Base-by-base conservation (phyloP, 1,140 invertebrate species). In the Megalopta genalis region DNA sequence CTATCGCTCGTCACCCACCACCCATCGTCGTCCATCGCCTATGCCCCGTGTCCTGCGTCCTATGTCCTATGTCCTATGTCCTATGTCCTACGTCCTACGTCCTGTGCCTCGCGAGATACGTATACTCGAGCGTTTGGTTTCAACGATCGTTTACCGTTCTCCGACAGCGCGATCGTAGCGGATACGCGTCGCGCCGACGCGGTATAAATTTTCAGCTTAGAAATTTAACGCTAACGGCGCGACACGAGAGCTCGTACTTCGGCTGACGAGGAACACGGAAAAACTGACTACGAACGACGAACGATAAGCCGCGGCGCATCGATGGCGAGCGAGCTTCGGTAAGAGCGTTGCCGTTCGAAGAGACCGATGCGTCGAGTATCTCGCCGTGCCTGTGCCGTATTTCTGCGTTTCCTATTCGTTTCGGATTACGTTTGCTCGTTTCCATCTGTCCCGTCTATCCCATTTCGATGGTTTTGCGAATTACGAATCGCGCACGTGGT, bases 161-260 rank as follows among this genome's bases (percentile, higher is more conserved):
- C 7, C 9, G 7, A 6, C 39, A 6, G 0, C 39, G 39, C 42
- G 42, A 46, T 46, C 42, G 10, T 14, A 14, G 3, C 10, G 42
- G 42, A 46, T 46, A 54, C 49, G 23, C 23, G 60, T 8, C 32
- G 62, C 62, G 62, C 1, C 27, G 23, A 14, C 32, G 49, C 8
- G 21, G 80, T 70, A 37, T 64, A 73, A 10, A 68, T 78, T 78
- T 79, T 82, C 64, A 78, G 68, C 63, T 67, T 70, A 52, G 59
- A 78, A 57, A 65, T 77, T 76, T 75, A 62, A 71, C 18, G 63
- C 54, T 18, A 67, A 78, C 32, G 16, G 0, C 52, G 46, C n/a
- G 14, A 42, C 46, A 21, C 42, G 14, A 7, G 39, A 39, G 71
- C 76, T 78, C 68, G 64, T 68, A 65, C 49, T 78, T 78, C 49